phyloP scores from a whole-genome alignment of 2,888 invertebrate species.

The Danaus chrysippus region DNA sequence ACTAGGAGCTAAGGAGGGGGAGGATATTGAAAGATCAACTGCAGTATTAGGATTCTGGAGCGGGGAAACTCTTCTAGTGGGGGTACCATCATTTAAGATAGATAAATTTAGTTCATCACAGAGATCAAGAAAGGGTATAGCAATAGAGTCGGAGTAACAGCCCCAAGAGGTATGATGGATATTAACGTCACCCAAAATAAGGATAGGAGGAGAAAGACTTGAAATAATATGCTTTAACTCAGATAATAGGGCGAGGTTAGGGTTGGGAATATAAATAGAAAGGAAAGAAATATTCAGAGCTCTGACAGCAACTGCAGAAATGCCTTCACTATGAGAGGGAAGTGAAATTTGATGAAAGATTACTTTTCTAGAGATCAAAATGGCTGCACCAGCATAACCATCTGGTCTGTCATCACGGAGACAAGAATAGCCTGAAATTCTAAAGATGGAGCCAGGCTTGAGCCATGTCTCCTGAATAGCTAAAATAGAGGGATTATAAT shows the following conservation, averaged over 20 bases:
- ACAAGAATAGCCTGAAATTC: conserved; percentile 15
- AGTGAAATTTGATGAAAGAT: conserved; percentile 19
- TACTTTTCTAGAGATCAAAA: conserved; percentile 12
- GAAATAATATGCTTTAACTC: conserved; percentile 7
- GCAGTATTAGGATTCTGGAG: conserved; percentile 14
- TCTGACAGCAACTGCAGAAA: conserved; percentile 15
- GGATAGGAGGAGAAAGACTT: conserved; percentile 13
- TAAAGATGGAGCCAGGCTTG: conserved; percentile 10
- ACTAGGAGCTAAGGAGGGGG: conserved; percentile 10
- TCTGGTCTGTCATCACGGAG: conserved; percentile 23
- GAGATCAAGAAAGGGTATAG: conserved; percentile 9
- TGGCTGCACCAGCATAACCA: conserved; percentile 21
- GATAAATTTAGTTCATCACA: conserved; percentile 18
- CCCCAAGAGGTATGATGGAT: conserved; percentile 22
- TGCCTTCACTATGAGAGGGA: conserved; percentile 7
- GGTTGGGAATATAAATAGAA: conserved; percentile 22
- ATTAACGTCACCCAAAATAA: conserved; percentile 23
- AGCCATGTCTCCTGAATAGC: conserved; percentile 19
- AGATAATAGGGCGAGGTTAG: conserved; percentile 4
- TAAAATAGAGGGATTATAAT: conserved; percentile 13
- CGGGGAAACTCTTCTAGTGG: conserved; percentile 15
- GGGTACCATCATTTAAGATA: conserved; percentile 16
- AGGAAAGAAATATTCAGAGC: conserved; percentile 13
- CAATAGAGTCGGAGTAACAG: conserved; percentile 8
- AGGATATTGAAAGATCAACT: conserved; percentile 14